Percentiles rank a stretch among this genome's conserved stretches.
These are phyloP conservation scores for Typhlichthys subterraneus DNA, from an alignment of 2,797 vertebrate species.

Conservation along the genomic window DNA sequence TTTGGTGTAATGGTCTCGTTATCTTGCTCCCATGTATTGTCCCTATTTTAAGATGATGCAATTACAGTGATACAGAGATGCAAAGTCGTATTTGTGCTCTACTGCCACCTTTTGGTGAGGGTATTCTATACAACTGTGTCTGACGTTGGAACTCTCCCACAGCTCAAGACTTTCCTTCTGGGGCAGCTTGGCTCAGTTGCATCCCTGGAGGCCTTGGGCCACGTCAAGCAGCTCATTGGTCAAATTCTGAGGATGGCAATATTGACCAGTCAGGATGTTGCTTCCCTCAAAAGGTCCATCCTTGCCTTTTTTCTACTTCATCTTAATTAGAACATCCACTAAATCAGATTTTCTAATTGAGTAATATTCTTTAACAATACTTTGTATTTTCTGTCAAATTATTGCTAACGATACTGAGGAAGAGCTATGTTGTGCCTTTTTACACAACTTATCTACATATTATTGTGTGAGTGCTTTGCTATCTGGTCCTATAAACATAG, in stretches of 20 bases:
- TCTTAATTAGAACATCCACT: no score
- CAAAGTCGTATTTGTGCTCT: background rate
- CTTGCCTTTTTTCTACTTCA: background rate
- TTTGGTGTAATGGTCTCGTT: background rate
- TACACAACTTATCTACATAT: no score
- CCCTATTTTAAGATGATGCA: background rate
- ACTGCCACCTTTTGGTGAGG: constrained; percentile 4
- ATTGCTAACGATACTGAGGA: no score
- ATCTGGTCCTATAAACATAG: background rate
- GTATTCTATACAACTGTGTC: constrained; percentile 1
- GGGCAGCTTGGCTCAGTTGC: constrained; percentile 74
- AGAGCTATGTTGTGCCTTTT: no score
- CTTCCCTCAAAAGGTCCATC: constrained; percentile 49
- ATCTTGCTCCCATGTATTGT: no score
- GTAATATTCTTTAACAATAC: no score
- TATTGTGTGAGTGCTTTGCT: no score
- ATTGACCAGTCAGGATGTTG: constrained; percentile 63
- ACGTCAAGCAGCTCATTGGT: constrained; percentile 82
- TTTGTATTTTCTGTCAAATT: background rate
- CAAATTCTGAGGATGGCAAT: constrained; percentile 81
- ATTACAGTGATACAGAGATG: background rate
- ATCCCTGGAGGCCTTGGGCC: constrained; percentile 79
- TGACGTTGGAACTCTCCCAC: constrained; percentile 18
- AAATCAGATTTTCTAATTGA: no score
- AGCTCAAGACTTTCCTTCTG: constrained; percentile 86